Evolutionary conservation across 2,113 vertebrate species (phyloP).

Genomic region (Tetrax tetrax): DNA sequence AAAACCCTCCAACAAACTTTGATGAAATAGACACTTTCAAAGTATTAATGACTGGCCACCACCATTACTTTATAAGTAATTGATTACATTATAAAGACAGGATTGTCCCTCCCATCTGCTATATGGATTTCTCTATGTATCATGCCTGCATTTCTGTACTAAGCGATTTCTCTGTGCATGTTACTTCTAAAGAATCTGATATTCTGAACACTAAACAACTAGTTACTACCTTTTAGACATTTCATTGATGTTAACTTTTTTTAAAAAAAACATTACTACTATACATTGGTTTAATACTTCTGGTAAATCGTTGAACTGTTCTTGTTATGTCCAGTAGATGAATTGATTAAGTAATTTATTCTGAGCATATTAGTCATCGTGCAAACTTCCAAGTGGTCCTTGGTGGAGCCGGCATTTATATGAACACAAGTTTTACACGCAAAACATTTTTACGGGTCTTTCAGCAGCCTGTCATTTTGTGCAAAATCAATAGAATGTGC

Average conservation of each 20-base stretch:
- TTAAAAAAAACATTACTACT: background rate
- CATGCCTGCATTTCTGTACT: background rate
- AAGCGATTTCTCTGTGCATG: background rate
- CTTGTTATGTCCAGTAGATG: background rate
- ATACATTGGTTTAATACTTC: background rate
- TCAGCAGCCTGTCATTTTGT: conserved; percentile 3
- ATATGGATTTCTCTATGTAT: background rate
- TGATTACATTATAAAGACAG: background rate
- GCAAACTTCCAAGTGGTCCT: conserved; percentile 1
- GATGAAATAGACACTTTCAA: conserved; percentile 6
- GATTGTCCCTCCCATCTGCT: background rate
- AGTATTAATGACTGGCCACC: conserved; percentile 10
- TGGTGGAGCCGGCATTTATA: background rate
- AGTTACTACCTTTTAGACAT: background rate
- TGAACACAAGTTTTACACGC: background rate
- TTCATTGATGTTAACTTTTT: background rate
- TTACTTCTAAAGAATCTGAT: background rate
- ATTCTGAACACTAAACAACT: background rate
- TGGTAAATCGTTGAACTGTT: background rate
- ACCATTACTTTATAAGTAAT: conserved; percentile 13
- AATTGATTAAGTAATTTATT: conserved; percentile 26
- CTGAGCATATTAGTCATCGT: background rate
- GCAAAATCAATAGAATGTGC: conserved; percentile 31
- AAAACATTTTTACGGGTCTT: conserved; percentile 50
- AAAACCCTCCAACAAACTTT: conserved; percentile 23